Percentiles rank a stretch among this genome's conserved stretches.
Conservation (phyloP, 2,888 invertebrate species). For the Phasia obesa region DNA sequence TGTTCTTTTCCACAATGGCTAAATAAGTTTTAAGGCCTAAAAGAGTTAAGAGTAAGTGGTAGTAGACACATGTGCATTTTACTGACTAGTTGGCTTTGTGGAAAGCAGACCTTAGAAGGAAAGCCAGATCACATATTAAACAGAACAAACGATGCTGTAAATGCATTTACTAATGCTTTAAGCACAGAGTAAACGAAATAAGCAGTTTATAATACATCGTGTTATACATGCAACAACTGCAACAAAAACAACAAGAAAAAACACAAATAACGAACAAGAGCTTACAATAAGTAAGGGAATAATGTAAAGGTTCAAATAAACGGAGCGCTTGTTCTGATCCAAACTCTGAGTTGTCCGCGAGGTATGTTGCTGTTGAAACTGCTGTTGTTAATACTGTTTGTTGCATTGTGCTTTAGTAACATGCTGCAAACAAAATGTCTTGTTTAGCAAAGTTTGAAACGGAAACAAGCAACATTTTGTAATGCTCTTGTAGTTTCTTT, state of each 20-base stretch:
- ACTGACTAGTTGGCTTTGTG: conserved; percentile 11
- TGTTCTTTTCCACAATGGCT: conserved; percentile 52
- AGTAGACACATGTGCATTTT: conserved; percentile 55
- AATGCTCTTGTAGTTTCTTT: conserved; percentile 70
- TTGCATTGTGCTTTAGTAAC: conserved; percentile 56
- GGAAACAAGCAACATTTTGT: conserved; percentile 78
- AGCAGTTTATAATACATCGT: conserved; percentile 60
- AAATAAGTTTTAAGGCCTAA: conserved; percentile 53
- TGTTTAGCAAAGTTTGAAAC: conserved; percentile 81
- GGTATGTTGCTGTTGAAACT: neutral
- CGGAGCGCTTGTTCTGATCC: conserved; percentile 37
- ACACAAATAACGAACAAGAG: conserved; percentile 9
- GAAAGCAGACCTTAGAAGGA: conserved; percentile 55
- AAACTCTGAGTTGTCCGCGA: neutral
- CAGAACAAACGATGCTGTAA: conserved; percentile 32
- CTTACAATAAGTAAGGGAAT: conserved; percentile 11
- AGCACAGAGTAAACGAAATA: conserved; percentile 48
- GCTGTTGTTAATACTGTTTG: conserved; percentile 9
- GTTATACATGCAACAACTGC: conserved; percentile 57
- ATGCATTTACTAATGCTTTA: conserved; percentile 17
- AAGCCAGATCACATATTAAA: conserved; percentile 47
- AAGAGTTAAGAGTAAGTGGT: conserved; percentile 47
- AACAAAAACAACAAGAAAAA: conserved; percentile 32
- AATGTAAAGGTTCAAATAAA: conserved; percentile 36
- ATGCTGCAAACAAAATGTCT: conserved; percentile 76